Evolutionary conservation across 2,888 invertebrate species (phyloP).

Genomic region (Meteorus cinctellus): DNA sequence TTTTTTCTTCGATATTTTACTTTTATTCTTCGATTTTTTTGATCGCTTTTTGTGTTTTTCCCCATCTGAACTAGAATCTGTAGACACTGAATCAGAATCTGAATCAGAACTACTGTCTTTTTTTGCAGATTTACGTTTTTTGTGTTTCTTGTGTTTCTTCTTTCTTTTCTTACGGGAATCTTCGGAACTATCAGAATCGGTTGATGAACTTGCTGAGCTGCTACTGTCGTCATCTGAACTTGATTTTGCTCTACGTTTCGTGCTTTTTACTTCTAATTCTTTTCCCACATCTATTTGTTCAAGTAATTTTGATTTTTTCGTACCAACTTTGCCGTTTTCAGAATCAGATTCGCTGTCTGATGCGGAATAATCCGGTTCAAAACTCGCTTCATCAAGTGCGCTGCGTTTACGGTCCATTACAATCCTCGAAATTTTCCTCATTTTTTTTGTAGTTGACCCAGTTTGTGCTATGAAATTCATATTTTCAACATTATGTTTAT

Average conservation of each 20-base stretch:
- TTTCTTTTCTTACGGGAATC: conserved; percentile 76
- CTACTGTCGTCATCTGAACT: conserved; percentile 76
- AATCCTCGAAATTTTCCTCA: conserved; percentile 66
- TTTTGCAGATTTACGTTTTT: conserved; percentile 75
- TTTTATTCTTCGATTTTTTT: conserved; percentile 82
- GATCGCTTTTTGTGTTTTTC: conserved; percentile 78
- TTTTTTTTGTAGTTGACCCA: conserved; percentile 63
- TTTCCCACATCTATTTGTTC: conserved; percentile 52
- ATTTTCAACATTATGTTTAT: conserved; percentile 50
- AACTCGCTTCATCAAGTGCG: conserved; percentile 82
- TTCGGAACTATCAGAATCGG: conserved; percentile 73
- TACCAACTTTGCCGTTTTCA: conserved; percentile 65
- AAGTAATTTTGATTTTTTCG: conserved; percentile 29
- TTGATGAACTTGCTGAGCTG: conserved; percentile 72
- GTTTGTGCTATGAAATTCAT: conserved; percentile 49
- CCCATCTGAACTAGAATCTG: conserved; percentile 78
- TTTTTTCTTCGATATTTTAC: conserved; percentile 82
- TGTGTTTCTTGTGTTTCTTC: conserved; percentile 79
- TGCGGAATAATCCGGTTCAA: conserved; percentile 85
- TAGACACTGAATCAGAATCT: conserved; percentile 79
- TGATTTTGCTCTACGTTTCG: conserved; percentile 70
- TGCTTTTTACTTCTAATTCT: conserved; percentile 56
- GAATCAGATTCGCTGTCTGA: conserved; percentile 80
- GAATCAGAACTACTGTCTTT: conserved; percentile 78
- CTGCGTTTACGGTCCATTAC: conserved; percentile 80